Conservation (phyloP, 2,797 vertebrate species). For the Pogoniulus pusillus region DNA sequence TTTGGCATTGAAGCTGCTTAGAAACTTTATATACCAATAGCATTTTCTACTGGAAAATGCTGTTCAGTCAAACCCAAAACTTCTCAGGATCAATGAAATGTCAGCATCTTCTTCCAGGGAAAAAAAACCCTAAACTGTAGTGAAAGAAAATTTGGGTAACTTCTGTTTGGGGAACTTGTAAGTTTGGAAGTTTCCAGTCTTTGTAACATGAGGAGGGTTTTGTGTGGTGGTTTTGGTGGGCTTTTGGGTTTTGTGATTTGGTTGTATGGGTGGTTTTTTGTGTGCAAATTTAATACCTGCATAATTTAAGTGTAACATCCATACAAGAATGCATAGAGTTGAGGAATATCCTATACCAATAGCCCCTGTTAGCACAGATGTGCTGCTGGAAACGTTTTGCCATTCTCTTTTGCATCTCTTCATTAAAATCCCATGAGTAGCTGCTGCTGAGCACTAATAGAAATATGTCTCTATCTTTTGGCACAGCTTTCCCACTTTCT, state of each 20-base stretch:
- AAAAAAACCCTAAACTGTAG: neutral
- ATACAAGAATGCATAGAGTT: neutral
- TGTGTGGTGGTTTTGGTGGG: neutral
- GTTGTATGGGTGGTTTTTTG: neutral
- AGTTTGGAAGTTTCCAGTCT: neutral
- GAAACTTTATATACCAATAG: neutral
- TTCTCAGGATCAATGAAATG: neutral
- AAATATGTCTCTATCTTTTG: conserved; percentile 7
- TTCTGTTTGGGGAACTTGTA: neutral
- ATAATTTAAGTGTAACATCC: neutral
- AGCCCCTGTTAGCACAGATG: neutral
- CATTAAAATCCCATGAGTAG: conserved; percentile 37
- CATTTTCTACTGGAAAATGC: neutral
- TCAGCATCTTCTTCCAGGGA: neutral
- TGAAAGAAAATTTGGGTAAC: neutral
- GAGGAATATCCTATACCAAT: neutral
- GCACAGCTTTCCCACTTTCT: neutral
- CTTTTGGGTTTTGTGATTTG: too few relatives aligned
- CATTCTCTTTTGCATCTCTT: conserved; percentile 13
- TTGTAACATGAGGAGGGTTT: neutral
- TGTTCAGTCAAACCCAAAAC: neutral
- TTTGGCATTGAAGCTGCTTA: neutral
- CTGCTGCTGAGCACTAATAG: neutral
- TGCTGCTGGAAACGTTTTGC: conserved; percentile 28
- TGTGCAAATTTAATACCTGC: neutral